These are phyloP conservation scores for Gobio gobio DNA, from an alignment of 2,113 vertebrate genomes.

Conservation along the genomic window DNA sequence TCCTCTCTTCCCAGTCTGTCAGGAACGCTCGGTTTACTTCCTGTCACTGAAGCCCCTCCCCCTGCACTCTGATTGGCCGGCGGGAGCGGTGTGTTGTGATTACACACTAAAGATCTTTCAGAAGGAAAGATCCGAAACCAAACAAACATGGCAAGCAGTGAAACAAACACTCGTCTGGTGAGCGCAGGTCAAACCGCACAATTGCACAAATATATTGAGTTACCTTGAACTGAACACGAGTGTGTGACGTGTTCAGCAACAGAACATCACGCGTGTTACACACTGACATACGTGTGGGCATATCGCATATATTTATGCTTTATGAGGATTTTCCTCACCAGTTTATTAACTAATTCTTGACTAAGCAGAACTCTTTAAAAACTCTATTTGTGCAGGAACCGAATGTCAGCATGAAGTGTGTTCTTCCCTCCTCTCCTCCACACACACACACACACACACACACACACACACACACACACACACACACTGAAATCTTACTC, in stretches of 20 bases:
- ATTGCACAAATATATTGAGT: background rate
- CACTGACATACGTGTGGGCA: background rate
- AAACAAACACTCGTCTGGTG: background rate
- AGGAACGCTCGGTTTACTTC: no score
- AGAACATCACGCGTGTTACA: background rate
- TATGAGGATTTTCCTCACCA: background rate
- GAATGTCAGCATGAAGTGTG: background rate
- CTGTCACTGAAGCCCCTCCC: no score
- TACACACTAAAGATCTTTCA: no score
- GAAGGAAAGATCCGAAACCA: background rate
- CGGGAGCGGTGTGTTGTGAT: no score
- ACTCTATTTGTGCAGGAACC: background rate
- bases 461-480: no score
- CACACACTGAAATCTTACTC: constrained; percentile 29
- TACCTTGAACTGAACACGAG: background rate
- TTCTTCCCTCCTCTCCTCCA: background rate
- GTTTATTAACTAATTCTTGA: background rate
- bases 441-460: background rate
- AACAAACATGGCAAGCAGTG: background rate
- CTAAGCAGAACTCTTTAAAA: background rate
- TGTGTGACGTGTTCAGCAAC: background rate
- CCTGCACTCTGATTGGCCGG: no score
- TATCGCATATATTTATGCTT: background rate
- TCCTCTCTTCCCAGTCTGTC: no score
- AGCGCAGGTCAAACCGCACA: background rate